Conservation (phyloP, 2,113 vertebrate genomes). For the Seriola quinqueradiata region DNA sequence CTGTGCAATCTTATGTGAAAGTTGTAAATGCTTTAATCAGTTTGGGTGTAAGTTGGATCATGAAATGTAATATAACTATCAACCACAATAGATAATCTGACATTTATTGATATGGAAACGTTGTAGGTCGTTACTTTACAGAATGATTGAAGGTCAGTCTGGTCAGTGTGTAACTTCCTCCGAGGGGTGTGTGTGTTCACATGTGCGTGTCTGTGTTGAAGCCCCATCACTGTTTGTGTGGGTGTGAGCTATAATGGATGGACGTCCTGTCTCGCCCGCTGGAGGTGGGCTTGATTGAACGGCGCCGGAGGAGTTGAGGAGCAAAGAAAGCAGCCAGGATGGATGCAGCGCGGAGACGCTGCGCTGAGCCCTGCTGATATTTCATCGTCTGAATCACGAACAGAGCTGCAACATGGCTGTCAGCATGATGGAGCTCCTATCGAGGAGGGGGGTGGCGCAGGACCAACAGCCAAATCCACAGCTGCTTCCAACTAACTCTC, state of each 20-base stretch:
- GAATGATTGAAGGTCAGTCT: background rate
- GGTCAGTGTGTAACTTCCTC: background rate
- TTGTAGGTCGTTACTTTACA: background rate
- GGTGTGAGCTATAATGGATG: conserved; percentile 38
- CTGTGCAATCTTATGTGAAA: no score
- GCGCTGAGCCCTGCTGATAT: conserved; percentile 30
- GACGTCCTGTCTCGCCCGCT: conserved; percentile 46
- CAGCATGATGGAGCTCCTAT: conserved; percentile 58
- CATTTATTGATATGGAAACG: background rate
- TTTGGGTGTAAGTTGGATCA: background rate
- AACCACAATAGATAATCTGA: background rate
- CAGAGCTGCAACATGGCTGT: conserved; percentile 58
- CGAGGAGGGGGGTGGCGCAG: background rate
- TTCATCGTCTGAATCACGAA: conserved; percentile 53
- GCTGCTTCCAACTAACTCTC: conserved; percentile 74
- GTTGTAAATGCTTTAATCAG: no score
- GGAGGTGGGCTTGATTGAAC: conserved; percentile 49
- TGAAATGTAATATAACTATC: background rate
- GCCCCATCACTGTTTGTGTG: background rate
- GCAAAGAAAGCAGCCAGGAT: conserved; percentile 23
- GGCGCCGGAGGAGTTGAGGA: conserved; percentile 42
- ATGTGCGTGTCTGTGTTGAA: background rate
- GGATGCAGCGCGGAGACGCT: conserved; percentile 16
- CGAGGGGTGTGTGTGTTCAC: background rate
- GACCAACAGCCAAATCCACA: conserved; percentile 49